Percentiles rank a stretch among this genome's conserved stretches.
These are phyloP conservation scores for Keiferia lycopersicella DNA, from an alignment of 2,888 invertebrate genomes.

Conservation along the genomic window DNA sequence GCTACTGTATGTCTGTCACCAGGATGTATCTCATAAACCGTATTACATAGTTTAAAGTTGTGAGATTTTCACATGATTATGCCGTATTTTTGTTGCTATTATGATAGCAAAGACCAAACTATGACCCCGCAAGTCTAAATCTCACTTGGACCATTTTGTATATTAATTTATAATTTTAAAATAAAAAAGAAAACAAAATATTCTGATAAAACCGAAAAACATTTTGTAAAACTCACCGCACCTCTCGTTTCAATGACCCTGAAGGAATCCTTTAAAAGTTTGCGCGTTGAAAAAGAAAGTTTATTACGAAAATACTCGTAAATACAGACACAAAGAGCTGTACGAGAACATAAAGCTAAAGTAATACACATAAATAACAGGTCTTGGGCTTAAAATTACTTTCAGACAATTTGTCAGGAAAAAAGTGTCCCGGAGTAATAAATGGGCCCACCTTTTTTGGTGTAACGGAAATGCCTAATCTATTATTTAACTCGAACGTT, in stretches of 20 bases:
- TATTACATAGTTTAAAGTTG: too few species aligned
- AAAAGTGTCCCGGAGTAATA: slow-evolving; percentile 68
- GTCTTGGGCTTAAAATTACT: slow-evolving; percentile 74
- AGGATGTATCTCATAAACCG: too few species aligned
- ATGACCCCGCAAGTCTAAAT: too few species aligned
- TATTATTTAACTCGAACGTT: slow-evolving; percentile 47
- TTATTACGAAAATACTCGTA: slow-evolving; percentile 22
- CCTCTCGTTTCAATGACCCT: slow-evolving; percentile 16
- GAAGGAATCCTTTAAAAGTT: slow-evolving; percentile 24
- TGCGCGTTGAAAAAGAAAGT: slow-evolving; percentile 15
- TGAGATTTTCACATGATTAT: too few species aligned
- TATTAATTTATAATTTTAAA: too few species aligned
- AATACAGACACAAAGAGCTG: slow-evolving; percentile 25
- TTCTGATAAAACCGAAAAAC: neutral
- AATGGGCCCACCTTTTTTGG: slow-evolving; percentile 72
- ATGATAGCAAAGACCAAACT: too few species aligned
- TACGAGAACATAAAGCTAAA: slow-evolving; percentile 46
- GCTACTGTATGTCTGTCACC: too few species aligned
- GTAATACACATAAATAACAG: slow-evolving; percentile 72
- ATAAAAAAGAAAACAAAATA: too few species aligned
- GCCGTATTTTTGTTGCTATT: too few species aligned
- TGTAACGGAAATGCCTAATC: slow-evolving; percentile 66
- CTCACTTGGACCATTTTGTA: too few species aligned
- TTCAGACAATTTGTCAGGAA: slow-evolving; percentile 75
- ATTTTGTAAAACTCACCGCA: neutral